Base-by-base conservation (phyloP, 2,113 vertebrate species). In the Apeltes quadracus region DNA sequence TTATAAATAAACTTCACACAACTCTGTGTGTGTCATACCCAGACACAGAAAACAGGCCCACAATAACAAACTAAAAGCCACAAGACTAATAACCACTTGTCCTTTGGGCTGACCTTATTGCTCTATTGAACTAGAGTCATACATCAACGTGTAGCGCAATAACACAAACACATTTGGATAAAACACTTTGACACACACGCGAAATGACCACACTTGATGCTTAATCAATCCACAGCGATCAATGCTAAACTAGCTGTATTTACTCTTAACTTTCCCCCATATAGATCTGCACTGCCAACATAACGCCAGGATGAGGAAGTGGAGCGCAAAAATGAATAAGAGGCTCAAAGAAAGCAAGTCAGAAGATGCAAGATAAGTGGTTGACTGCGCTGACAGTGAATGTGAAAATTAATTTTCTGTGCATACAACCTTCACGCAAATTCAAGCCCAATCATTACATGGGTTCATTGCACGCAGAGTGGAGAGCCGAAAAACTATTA, bases 1-100 rank as follows among this genome's bases (percentile, higher is more conserved):
- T 90, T 80, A 90, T 88, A 81, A 64, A 89, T 82, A 88, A 78
- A 79, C 76, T 79, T 88, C 85, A 87, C 80, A 79, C 77, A 71
- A 78, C 71, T 68, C 72, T 59, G 50, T 38, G 29, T 66, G 71
- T 58, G 78, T 68, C 14, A n/a, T 3, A 20, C 77, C 69, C 57
- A 46, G 22, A 32, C 29, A 64, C 64, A 10, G 55, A 76, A 55
- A 77, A 62, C 38, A 61, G 50, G 14, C 20, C 32, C 1, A 32
- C 22, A 77, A 43, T 41, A 69, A 70, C 38, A 23, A 61, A 44
- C 7, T 15, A 4, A 32, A 7, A 58, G 14, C 15, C 23, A 39
- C 12, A 27, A 48, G 10, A 11, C 51, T 62, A 61, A 72, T 29
- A 55, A 44, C 12, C 5, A 23, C 6, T 32, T 69, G 20, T 53